Percentiles rank a stretch among this genome's conserved stretches.
Conservation (phyloP, 2,113 vertebrate genomes). For the Aphyosemion australe region DNA sequence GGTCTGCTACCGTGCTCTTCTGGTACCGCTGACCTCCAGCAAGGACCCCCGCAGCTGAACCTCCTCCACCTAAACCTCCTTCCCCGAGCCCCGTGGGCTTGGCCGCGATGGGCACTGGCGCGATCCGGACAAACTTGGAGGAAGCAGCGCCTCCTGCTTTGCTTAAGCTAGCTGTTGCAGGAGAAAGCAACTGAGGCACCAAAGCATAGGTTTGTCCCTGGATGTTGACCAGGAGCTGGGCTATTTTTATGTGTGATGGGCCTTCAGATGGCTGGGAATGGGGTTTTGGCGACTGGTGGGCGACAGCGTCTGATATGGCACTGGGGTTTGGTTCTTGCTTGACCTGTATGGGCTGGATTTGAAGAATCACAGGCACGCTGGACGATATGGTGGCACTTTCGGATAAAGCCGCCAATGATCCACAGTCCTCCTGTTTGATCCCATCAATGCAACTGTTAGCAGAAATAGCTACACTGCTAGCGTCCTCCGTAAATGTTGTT, state of each 20-base stretch:
- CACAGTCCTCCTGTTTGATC: conserved; percentile 75
- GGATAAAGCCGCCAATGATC: conserved; percentile 60
- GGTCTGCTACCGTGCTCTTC: conserved; percentile 92
- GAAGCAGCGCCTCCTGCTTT: conserved; percentile 58
- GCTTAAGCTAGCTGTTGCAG: conserved; percentile 74
- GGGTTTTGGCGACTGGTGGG: conserved; percentile 53
- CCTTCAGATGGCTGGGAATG: conserved; percentile 71
- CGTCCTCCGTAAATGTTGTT: conserved; percentile 51
- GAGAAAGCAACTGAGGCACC: conserved; percentile 91
- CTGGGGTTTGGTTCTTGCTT: conserved; percentile 83
- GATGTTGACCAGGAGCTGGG: conserved; percentile 97
- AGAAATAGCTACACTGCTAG: conserved; percentile 9
- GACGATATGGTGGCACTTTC: conserved; percentile 71
- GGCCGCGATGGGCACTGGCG: conserved; percentile 94
- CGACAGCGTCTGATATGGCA: conserved; percentile 45
- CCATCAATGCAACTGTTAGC: conserved; percentile 14
- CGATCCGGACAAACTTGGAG: conserved; percentile 95
- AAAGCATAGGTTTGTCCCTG: conserved; percentile 97
- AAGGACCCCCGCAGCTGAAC: conserved; percentile 79
- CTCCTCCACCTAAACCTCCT: conserved; percentile 68
- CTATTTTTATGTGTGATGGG: conserved; percentile 88
- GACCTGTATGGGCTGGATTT: conserved; percentile 91
- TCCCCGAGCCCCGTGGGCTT: conserved; percentile 88
- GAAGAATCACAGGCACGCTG: conserved; percentile 85
- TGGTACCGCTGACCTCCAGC: conserved; percentile 90